Base-by-base conservation (phyloP, 2,888 invertebrate species). In the Chalcosyrphus nemorum region DNA sequence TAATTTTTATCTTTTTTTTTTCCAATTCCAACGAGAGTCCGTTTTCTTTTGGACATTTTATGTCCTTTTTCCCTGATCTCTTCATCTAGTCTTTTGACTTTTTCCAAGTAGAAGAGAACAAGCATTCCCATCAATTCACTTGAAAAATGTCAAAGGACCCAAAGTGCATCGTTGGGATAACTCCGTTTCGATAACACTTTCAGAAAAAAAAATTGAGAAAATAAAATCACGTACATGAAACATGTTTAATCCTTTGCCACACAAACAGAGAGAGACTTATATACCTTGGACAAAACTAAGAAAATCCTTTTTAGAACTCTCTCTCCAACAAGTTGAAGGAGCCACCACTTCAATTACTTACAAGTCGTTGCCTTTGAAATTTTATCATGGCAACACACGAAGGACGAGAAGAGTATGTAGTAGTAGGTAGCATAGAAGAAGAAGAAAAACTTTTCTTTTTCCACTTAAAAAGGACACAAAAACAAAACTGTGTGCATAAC, bases 281-380 rank as follows among this genome's bases (percentile, higher is more conserved):
- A 24, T 11, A 35, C 32, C 13, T n/a, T n/a, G n/a, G 15, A 7
- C n/a, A 43, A 57, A 71, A 59, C n/a, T 29, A 11, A 43, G 15
- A 47, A 47, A 50, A 21, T 35, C 35, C 15, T 43, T 61, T 19
- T 63, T 45, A 61, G 32, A n/a, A n/a, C n/a, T n/a, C n/a, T n/a
- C 47, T 71, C 63, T 56, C 63, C n/a, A 59, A 72, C 32, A 59
- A 59, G 52, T 50, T 52, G 65, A 52, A 59, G 57, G 52, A 72
- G 50, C 52, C 35, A 77, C 45, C 47, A 54, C 71, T 80, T 72
- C 72, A 80, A 80, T 80, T 80, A 66, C 78, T 66, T 66, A 45
- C 72, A 80, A 72, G 59, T 72, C 78, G 65, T 66, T 80, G 72
- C 59, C 41, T 80, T 66, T 45, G 43, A 66, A 59, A 66, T 59